Base-by-base conservation (phyloP, 2,797 vertebrate genomes). In the Anas georgica region DNA sequence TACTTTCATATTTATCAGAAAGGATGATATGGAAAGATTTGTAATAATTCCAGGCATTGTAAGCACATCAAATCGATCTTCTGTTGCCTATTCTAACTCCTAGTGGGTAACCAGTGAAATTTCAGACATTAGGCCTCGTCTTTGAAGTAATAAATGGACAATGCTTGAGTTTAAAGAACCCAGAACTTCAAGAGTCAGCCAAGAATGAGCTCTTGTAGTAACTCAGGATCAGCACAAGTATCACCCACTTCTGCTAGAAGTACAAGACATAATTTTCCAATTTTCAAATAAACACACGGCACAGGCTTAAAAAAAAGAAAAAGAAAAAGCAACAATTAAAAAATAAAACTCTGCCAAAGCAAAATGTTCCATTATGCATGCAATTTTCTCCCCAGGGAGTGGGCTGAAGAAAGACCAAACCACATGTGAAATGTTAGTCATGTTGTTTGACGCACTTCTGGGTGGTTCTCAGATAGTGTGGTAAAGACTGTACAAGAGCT, bases 371-470 rank as follows among this genome's bases (percentile, higher is more conserved):
- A 89, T 43, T 78, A 46, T 77, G 39, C 46, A 59, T 22, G 25
- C 18, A 91, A 68, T 86, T 78, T 91, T 83, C 39, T 83, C 81
- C 78, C 64, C 59, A 75, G 43, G 88, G 77, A 90, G 60, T 66
- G 37, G 58, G 73, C 39, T 81, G 85, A 92, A 88, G 66, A 88
- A 93, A 89, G 72, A 75, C 90, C 7, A 91, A 91, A 84, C 54
- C 60, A 81, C 78, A 78, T 63, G 58, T 83, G 75, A 94, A 91
- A 87, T 56, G 35, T 73, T 78, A 81, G 68, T 83, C 74, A 76
- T 91, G 73, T 28, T 39, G n/a, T 86, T 66, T 87, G 86, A 88
- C 20, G 28, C 33, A 74, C 11, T 80, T 92, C 54, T 62, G 45
- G 35, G 62, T 77, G 60, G 41, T 84, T 93, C 74, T 77, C 50